Percentiles rank a stretch among this genome's conserved stretches.
phyloP scores from a whole-genome alignment of 2,888 invertebrate genomes.

The Adelphocoris suturalis region DNA sequence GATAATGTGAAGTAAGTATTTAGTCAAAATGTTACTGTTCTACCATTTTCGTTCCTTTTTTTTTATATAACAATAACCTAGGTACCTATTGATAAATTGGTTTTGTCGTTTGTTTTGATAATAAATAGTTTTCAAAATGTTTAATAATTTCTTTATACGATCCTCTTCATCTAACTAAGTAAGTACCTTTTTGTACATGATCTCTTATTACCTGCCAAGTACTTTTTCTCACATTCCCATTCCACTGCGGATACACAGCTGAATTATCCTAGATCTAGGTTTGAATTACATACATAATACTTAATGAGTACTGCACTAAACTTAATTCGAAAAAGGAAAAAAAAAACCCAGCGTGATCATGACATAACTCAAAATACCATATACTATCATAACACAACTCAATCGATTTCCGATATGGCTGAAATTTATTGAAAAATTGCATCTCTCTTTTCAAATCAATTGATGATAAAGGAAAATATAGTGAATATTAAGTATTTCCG shows the following conservation, averaged over 20 bases:
- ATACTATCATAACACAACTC: conserved; percentile 4
- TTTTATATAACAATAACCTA: neutral
- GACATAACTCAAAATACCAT: neutral
- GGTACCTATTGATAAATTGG: no score
- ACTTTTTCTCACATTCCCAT: no score
- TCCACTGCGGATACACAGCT: no score
- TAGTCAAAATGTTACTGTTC: no score
- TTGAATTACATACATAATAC: neutral
- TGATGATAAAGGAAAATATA: neutral
- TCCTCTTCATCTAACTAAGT: conserved; percentile 14
- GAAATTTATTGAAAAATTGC: neutral
- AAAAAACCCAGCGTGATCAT: neutral
- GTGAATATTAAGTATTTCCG: neutral
- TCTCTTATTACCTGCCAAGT: no score
- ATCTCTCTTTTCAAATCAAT: neutral
- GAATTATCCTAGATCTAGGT: no score
- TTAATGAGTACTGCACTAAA: neutral
- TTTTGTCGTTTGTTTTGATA: neutral
- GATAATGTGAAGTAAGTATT: no score
- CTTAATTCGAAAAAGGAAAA: no score
- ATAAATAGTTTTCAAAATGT: conserved; percentile 5
- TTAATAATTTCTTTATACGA: neutral
- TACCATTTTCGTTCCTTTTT: conserved; percentile 3
- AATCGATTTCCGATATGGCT: neutral
- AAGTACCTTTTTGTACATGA: neutral